These are phyloP conservation scores for Anarrhichthys ocellatus DNA, from an alignment of 2,113 vertebrate genomes.

Conservation along the genomic window DNA sequence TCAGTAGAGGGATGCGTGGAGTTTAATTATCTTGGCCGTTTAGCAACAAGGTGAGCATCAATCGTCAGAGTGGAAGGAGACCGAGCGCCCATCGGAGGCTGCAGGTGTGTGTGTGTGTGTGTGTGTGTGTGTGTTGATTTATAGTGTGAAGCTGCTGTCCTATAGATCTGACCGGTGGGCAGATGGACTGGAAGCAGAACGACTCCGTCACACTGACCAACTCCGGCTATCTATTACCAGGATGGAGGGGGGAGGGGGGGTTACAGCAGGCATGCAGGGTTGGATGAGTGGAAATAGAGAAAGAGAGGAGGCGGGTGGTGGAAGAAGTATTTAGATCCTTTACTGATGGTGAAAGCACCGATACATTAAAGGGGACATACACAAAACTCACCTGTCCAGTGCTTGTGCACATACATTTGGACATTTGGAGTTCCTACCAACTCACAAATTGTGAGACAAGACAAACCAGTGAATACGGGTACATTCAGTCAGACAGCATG, in stretches of 20 bases:
- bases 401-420: too few species aligned
- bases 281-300: background rate
- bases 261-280: slow-evolving; percentile 31
- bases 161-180: slow-evolving; percentile 62
- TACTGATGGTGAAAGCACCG: background rate
- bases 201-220: slow-evolving; percentile 58
- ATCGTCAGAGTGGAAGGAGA: slow-evolving; percentile 48
- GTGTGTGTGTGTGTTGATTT: slow-evolving; percentile 58
- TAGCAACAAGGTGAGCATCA: slow-evolving; percentile 66
- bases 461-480: too few species aligned
- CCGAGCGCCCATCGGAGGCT: slow-evolving; percentile 3
- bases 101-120: slow-evolving; percentile 30
- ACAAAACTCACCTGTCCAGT: too few species aligned
- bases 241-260: background rate
- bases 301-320: background rate
- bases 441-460: too few species aligned
- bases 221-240: slow-evolving; percentile 59
- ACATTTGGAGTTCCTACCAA: too few species aligned
- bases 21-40: slow-evolving; percentile 70
- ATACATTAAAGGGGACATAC: background rate
- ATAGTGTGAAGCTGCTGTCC: slow-evolving; percentile 34
- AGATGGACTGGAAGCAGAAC: slow-evolving; percentile 66
- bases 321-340: background rate
- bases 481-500: too few species aligned
- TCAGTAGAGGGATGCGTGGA: slow-evolving; percentile 23